Percentiles rank a stretch among this genome's conserved stretches.
Evolutionary conservation across 2,888 invertebrate species (phyloP).

Genomic region (Cheilosia pagana): DNA sequence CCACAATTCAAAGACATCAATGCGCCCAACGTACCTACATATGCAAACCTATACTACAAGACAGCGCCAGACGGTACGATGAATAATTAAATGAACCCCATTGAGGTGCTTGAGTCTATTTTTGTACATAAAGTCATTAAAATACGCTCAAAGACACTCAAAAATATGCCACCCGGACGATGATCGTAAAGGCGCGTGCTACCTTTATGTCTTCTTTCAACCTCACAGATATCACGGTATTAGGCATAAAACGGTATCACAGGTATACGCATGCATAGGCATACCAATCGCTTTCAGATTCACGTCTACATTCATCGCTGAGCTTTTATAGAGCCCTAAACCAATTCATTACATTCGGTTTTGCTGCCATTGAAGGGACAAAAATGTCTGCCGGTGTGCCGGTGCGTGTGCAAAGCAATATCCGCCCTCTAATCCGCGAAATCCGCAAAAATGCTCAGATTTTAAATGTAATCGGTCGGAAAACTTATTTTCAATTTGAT

Average conservation of each 20-base stretch:
- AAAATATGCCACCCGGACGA: constrained; percentile 16
- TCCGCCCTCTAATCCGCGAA: constrained; percentile 24
- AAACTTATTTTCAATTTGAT: constrained; percentile 57
- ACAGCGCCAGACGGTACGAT: constrained; percentile 11
- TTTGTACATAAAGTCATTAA: constrained; percentile 26
- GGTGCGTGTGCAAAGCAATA: constrained; percentile 11
- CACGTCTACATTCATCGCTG: background rate
- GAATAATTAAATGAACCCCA: constrained; percentile 43
- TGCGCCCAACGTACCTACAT: background rate
- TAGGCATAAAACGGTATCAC: constrained; percentile 25
- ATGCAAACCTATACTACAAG: constrained; percentile 1
- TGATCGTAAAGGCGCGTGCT: constrained; percentile 27
- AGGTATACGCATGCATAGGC: constrained; percentile 4
- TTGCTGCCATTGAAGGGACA: constrained; percentile 19
- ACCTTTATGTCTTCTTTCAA: constrained; percentile 20
- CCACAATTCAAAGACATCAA: background rate
- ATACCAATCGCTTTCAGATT: background rate
- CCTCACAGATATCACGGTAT: background rate
- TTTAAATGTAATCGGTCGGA: constrained; percentile 45
- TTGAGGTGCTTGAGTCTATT: constrained; percentile 18
- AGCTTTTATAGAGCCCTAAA: constrained; percentile 29
- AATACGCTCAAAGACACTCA: constrained; percentile 4
- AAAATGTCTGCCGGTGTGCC: constrained; percentile 15
- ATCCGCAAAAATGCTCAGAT: constrained; percentile 43
- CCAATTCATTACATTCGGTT: constrained; percentile 27